Conservation (phyloP, 2,113 vertebrate genomes). For the Macquaria ambigua region DNA sequence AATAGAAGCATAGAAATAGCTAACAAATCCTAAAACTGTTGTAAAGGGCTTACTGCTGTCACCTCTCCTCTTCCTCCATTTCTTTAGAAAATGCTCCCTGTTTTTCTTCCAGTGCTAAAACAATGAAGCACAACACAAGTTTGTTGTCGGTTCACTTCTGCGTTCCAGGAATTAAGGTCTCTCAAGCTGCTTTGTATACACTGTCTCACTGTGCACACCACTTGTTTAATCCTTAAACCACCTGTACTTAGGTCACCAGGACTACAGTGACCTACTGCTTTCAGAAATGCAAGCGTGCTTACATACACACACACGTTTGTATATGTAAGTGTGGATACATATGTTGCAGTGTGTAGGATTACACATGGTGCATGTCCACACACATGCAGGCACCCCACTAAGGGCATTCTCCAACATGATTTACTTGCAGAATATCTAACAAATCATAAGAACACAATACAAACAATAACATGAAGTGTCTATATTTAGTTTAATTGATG, state of each 20-base stretch:
- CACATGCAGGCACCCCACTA: neutral
- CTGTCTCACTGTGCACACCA: constrained; percentile 1
- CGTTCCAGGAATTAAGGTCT: neutral
- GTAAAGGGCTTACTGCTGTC: neutral
- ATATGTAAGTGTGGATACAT: neutral
- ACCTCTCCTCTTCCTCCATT: neutral
- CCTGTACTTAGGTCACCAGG: neutral
- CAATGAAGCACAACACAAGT: neutral
- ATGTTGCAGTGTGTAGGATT: neutral
- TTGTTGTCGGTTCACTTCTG: neutral
- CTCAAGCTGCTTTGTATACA: constrained; percentile 11
- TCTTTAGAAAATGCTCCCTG: neutral
- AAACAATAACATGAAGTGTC: neutral
- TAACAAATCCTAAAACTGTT: neutral
- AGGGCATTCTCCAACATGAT: neutral
- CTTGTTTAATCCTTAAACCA: constrained; percentile 21
- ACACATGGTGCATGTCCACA: neutral
- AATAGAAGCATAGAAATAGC: neutral
- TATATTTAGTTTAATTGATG: constrained; percentile 4
- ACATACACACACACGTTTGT: neutral
- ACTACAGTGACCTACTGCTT: constrained; percentile 1
- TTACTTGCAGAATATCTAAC: neutral
- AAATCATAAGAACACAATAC: neutral
- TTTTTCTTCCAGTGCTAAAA: neutral
- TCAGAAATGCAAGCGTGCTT: neutral